phyloP scores from a whole-genome alignment of 35 echinoderm and acorn worm species.

The Anneissia japonica region DNA sequence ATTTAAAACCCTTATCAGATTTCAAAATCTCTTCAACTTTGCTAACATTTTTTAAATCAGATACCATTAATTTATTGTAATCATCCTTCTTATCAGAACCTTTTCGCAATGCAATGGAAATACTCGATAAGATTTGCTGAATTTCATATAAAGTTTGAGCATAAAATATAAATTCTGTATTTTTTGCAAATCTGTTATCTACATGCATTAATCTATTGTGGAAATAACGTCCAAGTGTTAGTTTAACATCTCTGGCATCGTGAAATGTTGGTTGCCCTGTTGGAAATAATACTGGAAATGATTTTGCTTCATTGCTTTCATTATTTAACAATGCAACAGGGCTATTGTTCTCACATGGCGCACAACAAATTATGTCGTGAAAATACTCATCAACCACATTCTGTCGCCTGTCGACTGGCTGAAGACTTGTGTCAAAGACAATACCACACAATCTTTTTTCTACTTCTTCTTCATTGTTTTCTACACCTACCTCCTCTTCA shows the following conservation, averaged over 20 bases:
- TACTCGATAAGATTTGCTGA: conserved; percentile 34
- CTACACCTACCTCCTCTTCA: neutral
- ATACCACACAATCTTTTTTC: conserved; percentile 17
- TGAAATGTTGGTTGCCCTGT: conserved; percentile 26
- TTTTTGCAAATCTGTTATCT: conserved; percentile 53
- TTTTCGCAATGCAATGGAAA: conserved; percentile 67
- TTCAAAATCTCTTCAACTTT: conserved; percentile 45
- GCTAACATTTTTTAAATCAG: conserved; percentile 22
- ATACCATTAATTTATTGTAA: neutral
- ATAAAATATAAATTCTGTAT: conserved; percentile 55
- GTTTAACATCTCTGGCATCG: conserved; percentile 9
- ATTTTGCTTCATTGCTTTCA: conserved; percentile 39
- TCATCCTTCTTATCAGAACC: neutral
- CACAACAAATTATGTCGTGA: conserved; percentile 45
- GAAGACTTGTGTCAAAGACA: conserved; percentile 24
- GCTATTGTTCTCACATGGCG: conserved; percentile 65
- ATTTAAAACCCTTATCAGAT: conserved; percentile 56
- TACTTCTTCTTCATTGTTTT: conserved; percentile 14
- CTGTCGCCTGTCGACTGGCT: conserved; percentile 52
- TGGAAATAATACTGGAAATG: conserved; percentile 40
- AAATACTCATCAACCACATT: conserved; percentile 40
- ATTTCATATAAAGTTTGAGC: conserved; percentile 52
- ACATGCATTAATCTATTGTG: conserved; percentile 37
- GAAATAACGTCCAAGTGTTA: conserved; percentile 42
- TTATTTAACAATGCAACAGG: conserved; percentile 42